A percentile compares a stretch with the other conserved stretches of the same genome.
phyloP scores from a whole-genome alignment of 2,113 vertebrate genomes.

The Platycercus adscitus region DNA sequence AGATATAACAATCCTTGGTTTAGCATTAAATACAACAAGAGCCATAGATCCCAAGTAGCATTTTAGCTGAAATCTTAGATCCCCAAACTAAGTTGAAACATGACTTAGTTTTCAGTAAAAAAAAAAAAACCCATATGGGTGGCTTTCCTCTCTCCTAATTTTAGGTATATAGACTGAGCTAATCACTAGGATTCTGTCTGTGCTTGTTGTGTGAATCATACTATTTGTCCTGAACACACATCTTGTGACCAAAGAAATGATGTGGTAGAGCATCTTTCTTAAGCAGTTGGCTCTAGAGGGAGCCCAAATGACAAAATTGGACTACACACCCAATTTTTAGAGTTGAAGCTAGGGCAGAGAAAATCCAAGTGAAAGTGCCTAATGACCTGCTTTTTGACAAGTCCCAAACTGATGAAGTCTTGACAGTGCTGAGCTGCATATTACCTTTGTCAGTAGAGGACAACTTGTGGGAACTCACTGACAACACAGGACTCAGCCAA shows the following conservation, averaged over 20 bases:
- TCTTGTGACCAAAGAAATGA: background rate
- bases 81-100: background rate
- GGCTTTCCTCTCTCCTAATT: background rate
- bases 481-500: background rate
- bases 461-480: background rate
- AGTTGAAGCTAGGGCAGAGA: background rate
- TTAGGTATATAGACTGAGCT: background rate
- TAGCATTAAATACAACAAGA: background rate
- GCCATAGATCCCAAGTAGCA: background rate
- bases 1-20: background rate
- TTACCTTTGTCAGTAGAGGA: background rate
- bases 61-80: background rate
- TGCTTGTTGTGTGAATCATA: background rate
- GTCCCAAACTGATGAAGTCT: background rate
- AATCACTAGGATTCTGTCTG: background rate
- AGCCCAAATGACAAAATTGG: slow-evolving; percentile 60
- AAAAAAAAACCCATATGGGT: background rate
- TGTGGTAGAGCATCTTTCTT: background rate
- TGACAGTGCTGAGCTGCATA: background rate
- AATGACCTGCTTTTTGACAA: background rate
- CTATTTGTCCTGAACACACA: background rate
- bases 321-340: background rate
- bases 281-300: slow-evolving; percentile 58
- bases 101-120: background rate
- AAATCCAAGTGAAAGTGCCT: background rate